phyloP scores from a whole-genome alignment of 2,113 vertebrate genomes.

The Paracanthobrama guichenoti region DNA sequence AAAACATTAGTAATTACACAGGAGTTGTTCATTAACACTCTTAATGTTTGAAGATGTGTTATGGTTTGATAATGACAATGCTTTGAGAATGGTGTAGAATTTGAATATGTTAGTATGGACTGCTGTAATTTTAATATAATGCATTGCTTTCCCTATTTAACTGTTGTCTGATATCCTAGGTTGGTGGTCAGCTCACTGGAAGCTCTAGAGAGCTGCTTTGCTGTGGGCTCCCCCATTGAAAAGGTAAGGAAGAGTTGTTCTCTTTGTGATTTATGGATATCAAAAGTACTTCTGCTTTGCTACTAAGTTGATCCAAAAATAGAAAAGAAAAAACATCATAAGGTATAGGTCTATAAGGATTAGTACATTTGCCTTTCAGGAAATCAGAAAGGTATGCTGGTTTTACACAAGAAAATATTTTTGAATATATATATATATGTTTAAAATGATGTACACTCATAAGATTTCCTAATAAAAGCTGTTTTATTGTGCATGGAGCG shows the following conservation, averaged over 20 bases:
- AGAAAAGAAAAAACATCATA: too few relatives aligned
- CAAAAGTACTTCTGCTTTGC: neutral
- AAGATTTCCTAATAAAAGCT: neutral
- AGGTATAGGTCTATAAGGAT: too few relatives aligned
- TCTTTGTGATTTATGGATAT: neutral
- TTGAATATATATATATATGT: neutral
- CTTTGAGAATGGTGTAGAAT: slow-evolving; percentile 43
- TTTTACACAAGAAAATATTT: neutral
- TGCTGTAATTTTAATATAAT: slow-evolving; percentile 45
- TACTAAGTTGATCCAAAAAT: neutral
- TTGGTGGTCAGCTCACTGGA: slow-evolving; percentile 97
- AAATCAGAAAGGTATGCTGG: too few relatives aligned
- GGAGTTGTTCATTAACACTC: slow-evolving; percentile 8
- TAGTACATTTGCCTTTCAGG: too few relatives aligned
- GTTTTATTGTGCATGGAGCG: neutral
- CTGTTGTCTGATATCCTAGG: slow-evolving; percentile 71
- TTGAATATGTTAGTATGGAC: slow-evolving; percentile 10
- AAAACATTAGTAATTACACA: slow-evolving; percentile 26
- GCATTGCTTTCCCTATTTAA: slow-evolving; percentile 36
- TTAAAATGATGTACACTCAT: neutral
- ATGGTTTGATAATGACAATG: slow-evolving; percentile 8
- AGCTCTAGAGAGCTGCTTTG: slow-evolving; percentile 98
- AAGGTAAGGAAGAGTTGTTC: slow-evolving; percentile 81
- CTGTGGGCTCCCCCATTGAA: slow-evolving; percentile 89
- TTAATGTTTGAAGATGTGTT: slow-evolving; percentile 13